Conservation (phyloP, 2,888 invertebrate species). For the Hyposoter didymator region DNA sequence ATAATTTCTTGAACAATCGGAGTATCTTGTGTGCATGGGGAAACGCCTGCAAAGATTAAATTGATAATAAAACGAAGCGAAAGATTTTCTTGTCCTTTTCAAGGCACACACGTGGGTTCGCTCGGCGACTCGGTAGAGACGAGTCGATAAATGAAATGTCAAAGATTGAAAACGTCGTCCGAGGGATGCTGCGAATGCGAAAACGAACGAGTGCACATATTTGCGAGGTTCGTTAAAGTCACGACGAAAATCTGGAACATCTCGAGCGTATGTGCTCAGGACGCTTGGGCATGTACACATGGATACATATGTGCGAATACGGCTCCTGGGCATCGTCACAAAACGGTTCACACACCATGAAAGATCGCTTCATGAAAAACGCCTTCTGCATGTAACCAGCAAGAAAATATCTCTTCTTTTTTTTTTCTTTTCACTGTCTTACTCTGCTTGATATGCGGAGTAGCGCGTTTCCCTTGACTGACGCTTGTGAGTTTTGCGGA, state of each 20-base stretch:
- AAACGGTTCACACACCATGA: conserved; percentile 33
- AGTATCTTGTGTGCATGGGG: neutral
- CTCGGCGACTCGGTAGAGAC: conserved; percentile 2
- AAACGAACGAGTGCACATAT: conserved; percentile 52
- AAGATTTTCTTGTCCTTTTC: conserved; percentile 21
- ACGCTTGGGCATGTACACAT: neutral
- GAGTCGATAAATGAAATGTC: conserved; percentile 65
- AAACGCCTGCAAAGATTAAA: conserved; percentile 16
- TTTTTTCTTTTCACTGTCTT: conserved; percentile 16
- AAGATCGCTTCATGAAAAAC: conserved; percentile 8
- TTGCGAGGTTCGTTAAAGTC: conserved; percentile 58
- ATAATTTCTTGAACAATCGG: neutral
- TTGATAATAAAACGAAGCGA: conserved; percentile 34
- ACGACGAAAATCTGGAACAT: conserved; percentile 66
- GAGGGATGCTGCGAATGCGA: conserved; percentile 33
- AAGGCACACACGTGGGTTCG: neutral
- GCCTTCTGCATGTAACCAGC: conserved; percentile 6
- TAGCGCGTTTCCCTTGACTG: conserved; percentile 81
- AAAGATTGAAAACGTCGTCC: conserved; percentile 62
- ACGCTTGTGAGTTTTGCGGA: conserved; percentile 82
- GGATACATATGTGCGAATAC: conserved; percentile 5
- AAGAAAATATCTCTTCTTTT: conserved; percentile 32
- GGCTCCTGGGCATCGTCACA: conserved; percentile 54
- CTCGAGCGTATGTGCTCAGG: conserved; percentile 57
- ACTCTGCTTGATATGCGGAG: conserved; percentile 82